Percentiles rank a stretch among this genome's conserved stretches.
phyloP scores from a whole-genome alignment of 2,113 vertebrate species.

The Podilymbus podiceps region DNA sequence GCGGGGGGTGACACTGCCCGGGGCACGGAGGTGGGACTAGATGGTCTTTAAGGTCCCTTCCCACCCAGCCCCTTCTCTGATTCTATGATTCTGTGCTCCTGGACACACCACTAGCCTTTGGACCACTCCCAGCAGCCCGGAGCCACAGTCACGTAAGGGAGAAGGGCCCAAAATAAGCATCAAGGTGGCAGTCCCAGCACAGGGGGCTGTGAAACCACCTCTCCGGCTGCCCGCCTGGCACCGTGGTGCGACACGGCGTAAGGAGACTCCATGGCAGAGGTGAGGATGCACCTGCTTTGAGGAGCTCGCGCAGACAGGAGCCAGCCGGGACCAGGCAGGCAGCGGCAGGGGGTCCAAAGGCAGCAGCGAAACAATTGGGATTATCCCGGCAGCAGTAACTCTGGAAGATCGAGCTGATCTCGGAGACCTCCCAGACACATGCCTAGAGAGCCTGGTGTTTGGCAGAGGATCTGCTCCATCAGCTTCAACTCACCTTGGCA shows the following conservation, averaged over 20 bases:
- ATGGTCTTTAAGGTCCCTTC: too few species aligned
- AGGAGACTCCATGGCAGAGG: neutral
- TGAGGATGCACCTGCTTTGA: neutral
- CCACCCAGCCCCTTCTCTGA: too few species aligned
- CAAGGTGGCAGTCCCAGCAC: neutral
- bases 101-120: neutral
- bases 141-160: fast-evolving
- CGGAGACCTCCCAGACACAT: constrained; percentile 45
- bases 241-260: fast-evolving
- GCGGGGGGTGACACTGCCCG: too few species aligned
- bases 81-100: neutral
- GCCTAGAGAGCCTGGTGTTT: constrained; percentile 23
- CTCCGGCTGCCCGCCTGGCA: neutral
- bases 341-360: neutral
- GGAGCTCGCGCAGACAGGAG: neutral
- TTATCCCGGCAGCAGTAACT: neutral
- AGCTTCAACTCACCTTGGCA: constrained; percentile 51
- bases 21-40: too few species aligned
- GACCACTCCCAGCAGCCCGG: neutral
- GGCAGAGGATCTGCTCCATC: constrained; percentile 47
- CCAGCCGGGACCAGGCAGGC: fast-evolving
- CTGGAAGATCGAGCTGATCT: neutral
- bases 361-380: neutral
- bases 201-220: neutral
- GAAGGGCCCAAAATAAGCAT: neutral